Evolutionary conservation across 2,888 invertebrate species (phyloP), one percentile per base, ranked within the genome.

Genomic region (Clitarchus hookeri): DNA sequence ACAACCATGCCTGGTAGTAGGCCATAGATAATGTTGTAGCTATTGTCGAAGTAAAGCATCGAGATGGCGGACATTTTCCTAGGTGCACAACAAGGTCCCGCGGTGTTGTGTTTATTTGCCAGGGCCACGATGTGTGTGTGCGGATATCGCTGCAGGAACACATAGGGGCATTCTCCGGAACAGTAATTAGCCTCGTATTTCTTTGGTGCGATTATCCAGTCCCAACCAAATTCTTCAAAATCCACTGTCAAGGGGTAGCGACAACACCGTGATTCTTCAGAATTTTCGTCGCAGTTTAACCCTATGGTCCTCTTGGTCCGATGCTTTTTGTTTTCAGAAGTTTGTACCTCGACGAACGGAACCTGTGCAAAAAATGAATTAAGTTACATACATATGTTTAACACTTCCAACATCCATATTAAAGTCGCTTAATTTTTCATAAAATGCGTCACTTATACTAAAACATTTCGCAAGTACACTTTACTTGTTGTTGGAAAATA

Each of bases 201-300:
- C 90, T 97, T 97, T 0, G 99, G 99, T 0, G 98, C 98, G 87
- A 99, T 97, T 90, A 99, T 97, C 96, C 98, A 99, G 91, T 98
- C 97, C 98, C 98, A 99, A 44, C 98, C 98, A 91, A 99, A 98
- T 90, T 96, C 95, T 89, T 97, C 96, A 91, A 99, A 99, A 93
- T 98, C 97, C 25, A 99, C 97, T 23, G 95, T 95, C 82, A 99
- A 93, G 0, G 98, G 98, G 92, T 98, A 98, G 8, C 98, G 95
- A 91, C 99, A 99, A 92, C 99, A 99, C 83, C 97, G 94, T 48
- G 95, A 94, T 90, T 98, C 97, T 89, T 95, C 93, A 16, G 95
- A 95, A 89, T 94, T 94, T 89, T 97, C 97, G 86, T 96, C 95
- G 92, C 98, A 98, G 91, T 96, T 96, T 90, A 97, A 93, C 44